Percentiles rank a stretch among this genome's conserved stretches.
Conservation (phyloP, 2,888 invertebrate genomes). For the Orthonychiurus folsomi region DNA sequence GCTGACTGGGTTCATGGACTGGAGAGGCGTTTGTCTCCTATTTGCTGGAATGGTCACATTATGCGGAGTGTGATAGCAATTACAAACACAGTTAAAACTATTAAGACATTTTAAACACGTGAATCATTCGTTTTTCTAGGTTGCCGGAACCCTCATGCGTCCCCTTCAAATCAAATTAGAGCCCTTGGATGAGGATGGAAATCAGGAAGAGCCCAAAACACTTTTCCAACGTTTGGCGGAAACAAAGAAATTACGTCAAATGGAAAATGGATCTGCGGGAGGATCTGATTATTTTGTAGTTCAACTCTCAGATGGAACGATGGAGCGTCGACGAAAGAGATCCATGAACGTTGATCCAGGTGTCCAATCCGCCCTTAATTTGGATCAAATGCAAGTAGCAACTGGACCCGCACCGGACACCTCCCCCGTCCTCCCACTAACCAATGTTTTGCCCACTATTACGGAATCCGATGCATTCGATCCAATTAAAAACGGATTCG, state of each 20-base stretch:
- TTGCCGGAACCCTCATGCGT: slow-evolving; percentile 73
- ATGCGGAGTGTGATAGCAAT: slow-evolving; percentile 59
- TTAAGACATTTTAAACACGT: not conserved
- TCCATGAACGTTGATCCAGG: slow-evolving; percentile 85
- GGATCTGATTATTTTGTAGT: slow-evolving; percentile 71
- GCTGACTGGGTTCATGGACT: slow-evolving; percentile 66
- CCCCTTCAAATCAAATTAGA: slow-evolving; percentile 65
- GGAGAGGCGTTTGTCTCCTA: slow-evolving; percentile 82
- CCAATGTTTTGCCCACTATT: slow-evolving; percentile 68
- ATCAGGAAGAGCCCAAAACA: slow-evolving; percentile 52
- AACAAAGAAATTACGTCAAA: slow-evolving; percentile 75
- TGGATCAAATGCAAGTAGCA: slow-evolving; percentile 63
- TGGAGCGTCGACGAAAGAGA: slow-evolving; percentile 80
- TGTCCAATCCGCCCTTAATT: slow-evolving; percentile 68
- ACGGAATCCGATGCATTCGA: too few species aligned
- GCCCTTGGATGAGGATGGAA: slow-evolving; percentile 44
- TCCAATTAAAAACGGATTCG: too few species aligned
- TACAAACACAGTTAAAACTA: not conserved
- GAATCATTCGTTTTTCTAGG: slow-evolving; percentile 41
- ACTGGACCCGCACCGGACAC: slow-evolving; percentile 65
- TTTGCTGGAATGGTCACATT: slow-evolving; percentile 82
- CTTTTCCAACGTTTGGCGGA: slow-evolving; percentile 84
- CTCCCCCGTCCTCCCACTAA: slow-evolving; percentile 61
- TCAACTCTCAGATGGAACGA: slow-evolving; percentile 77
- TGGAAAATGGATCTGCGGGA: slow-evolving; percentile 80